Evolutionary conservation across 2,888 invertebrate genomes (phyloP).

Genomic region (Leptarthrus brevirostris): DNA sequence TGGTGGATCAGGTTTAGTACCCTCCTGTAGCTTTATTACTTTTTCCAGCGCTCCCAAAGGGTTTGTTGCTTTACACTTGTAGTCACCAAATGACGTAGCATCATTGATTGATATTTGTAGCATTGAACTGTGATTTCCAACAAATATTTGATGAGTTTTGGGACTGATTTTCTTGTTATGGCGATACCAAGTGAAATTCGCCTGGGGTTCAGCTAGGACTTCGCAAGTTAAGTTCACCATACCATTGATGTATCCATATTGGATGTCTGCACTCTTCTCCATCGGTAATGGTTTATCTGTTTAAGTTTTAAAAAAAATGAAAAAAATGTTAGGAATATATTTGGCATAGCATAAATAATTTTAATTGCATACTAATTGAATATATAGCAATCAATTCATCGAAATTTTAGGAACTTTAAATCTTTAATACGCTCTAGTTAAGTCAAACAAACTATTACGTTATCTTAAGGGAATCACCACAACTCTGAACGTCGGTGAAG

Average conservation of each 20-base stretch:
- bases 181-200: slow-evolving; percentile 70
- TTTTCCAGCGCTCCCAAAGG: slow-evolving; percentile 69
- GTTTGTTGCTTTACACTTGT: slow-evolving; percentile 70
- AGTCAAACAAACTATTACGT: no score
- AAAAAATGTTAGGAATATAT: no score
- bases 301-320: not conserved
- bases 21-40: slow-evolving; percentile 68
- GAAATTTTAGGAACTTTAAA: no score
- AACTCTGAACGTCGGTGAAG: no score
- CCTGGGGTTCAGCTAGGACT: slow-evolving; percentile 70
- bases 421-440: no score
- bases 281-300: slow-evolving; percentile 63
- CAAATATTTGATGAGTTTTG: slow-evolving; percentile 60
- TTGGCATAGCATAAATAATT: no score
- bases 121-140: slow-evolving; percentile 62
- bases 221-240: slow-evolving; percentile 72
- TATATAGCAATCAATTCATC: no score
- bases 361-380: no score
- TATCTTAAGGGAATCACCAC: no score
- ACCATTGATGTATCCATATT: slow-evolving; percentile 68
- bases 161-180: slow-evolving; percentile 62
- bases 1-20: slow-evolving; percentile 70
- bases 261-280: slow-evolving; percentile 59
- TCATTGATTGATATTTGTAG: slow-evolving; percentile 62
- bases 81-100: slow-evolving; percentile 67